A percentile compares a stretch with the other conserved stretches of the same genome.
Evolutionary conservation across 2,797 vertebrate species (phyloP).

Genomic region (Hydrolagus colliei): DNA sequence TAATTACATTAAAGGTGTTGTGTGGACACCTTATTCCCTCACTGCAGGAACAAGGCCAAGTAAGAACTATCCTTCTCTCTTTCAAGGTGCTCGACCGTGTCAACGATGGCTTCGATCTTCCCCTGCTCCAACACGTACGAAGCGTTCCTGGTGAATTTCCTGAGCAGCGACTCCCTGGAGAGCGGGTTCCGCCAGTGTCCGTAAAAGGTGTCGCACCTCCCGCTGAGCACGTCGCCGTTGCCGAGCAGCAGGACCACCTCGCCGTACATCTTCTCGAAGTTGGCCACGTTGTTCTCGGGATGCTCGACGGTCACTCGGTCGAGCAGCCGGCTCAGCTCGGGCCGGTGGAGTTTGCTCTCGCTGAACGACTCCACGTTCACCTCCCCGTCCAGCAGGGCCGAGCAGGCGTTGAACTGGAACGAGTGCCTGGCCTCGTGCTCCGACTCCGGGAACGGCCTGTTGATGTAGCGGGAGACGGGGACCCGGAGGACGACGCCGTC

Average conservation of each 20-base stretch:
- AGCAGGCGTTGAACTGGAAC: constrained; percentile 79
- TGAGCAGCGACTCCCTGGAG: constrained; percentile 65
- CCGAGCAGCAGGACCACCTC: constrained; percentile 68
- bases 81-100: constrained; percentile 65
- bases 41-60: constrained; percentile 63
- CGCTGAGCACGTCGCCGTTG: constrained; percentile 59
- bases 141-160: constrained; percentile 71
- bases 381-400: constrained; percentile 70
- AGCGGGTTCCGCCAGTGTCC: constrained; percentile 85
- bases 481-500: constrained; percentile 67
- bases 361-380: constrained; percentile 66
- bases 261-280: constrained; percentile 78
- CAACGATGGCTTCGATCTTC: constrained; percentile 60
- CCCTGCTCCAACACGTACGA: constrained; percentile 56
- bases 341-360: constrained; percentile 50
- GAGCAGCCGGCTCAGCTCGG: constrained; percentile 63
- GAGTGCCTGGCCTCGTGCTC: constrained; percentile 82
- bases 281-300: constrained; percentile 71
- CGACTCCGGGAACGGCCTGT: constrained; percentile 72
- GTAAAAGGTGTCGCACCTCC: constrained; percentile 77
- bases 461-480: constrained; percentile 77
- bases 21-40: constrained; percentile 9
- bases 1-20: not conserved
- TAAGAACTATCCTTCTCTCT: constrained; percentile 52
- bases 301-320: constrained; percentile 69